Evolutionary conservation across 2,888 invertebrate species (phyloP).

Genomic region (Eugnorisma glareosa): DNA sequence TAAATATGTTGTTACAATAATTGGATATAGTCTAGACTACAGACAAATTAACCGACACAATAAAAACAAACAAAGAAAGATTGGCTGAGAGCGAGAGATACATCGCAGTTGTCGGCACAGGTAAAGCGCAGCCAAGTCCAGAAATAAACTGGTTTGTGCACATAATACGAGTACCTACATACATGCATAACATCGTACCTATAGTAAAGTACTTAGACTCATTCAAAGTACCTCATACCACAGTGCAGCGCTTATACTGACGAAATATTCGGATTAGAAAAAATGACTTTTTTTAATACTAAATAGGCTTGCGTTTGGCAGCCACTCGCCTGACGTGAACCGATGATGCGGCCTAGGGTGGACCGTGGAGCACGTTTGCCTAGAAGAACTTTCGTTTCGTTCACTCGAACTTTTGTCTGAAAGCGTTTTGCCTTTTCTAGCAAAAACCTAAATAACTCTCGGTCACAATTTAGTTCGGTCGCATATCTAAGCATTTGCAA

Average conservation of each 20-base stretch:
- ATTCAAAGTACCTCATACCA: background rate
- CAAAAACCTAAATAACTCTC: background rate
- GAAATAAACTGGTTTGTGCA: slow-evolving; percentile 40
- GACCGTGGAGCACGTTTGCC: too few species aligned
- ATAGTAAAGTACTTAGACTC: background rate
- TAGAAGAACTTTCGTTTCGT: too few species aligned
- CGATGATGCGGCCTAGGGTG: too few species aligned
- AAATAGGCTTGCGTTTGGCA: too few species aligned
- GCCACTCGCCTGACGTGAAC: too few species aligned
- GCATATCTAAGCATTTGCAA: background rate
- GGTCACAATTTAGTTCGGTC: background rate
- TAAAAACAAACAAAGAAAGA: slow-evolving; percentile 24
- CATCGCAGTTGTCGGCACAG: slow-evolving; percentile 21
- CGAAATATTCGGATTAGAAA: background rate
- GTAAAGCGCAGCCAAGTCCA: slow-evolving; percentile 50
- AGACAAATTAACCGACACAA: background rate
- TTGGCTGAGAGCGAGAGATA: background rate
- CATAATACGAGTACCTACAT: background rate
- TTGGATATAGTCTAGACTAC: background rate
- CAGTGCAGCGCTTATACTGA: too few species aligned
- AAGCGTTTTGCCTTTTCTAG: background rate
- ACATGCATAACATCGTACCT: background rate
- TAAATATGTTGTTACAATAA: background rate
- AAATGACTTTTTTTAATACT: too few species aligned
- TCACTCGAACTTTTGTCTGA: background rate